Conservation (phyloP, 1,140 invertebrate species). For the Drosophila cardini region DNA sequence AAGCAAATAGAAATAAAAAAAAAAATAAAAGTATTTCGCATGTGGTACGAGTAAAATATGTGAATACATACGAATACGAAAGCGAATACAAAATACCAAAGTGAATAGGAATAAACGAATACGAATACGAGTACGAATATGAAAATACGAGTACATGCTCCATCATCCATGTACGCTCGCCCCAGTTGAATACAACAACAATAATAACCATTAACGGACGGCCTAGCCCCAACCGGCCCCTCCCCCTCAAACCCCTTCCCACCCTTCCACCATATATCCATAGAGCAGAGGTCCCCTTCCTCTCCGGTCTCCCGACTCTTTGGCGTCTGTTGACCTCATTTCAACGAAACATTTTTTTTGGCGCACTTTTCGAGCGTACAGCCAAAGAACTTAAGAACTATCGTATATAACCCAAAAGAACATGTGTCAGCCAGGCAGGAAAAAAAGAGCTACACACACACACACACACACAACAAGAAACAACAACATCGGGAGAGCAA, state of each 20-base stretch:
- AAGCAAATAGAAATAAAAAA: conserved; percentile 15
- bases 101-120: conserved; percentile 2
- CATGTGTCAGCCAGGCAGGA: conserved; percentile 31
- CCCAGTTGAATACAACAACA: conserved; percentile 48
- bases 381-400: conserved; percentile 31
- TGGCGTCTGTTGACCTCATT: conserved; percentile 83
- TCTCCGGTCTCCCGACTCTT: conserved; percentile 55
- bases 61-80: conserved; percentile 23
- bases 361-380: conserved; percentile 39
- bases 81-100: conserved; percentile 15
- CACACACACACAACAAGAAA: background rate
- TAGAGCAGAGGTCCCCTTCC: background rate
- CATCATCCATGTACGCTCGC: conserved; percentile 24
- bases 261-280: background rate
- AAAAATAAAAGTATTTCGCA: conserved; percentile 44
- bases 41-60: conserved; percentile 8
- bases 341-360: conserved; percentile 70
- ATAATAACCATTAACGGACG: conserved; percentile 66
- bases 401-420: conserved; percentile 27
- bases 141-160: conserved; percentile 28
- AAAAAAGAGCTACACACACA: conserved; percentile 1
- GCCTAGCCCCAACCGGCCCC: conserved; percentile 16
- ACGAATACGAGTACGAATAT: conserved; percentile 3
- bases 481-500: background rate
- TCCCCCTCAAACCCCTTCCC: background rate